Evolutionary conservation across 2,113 vertebrate species (phyloP).

Genomic region (Ctenodactylus gundi): DNA sequence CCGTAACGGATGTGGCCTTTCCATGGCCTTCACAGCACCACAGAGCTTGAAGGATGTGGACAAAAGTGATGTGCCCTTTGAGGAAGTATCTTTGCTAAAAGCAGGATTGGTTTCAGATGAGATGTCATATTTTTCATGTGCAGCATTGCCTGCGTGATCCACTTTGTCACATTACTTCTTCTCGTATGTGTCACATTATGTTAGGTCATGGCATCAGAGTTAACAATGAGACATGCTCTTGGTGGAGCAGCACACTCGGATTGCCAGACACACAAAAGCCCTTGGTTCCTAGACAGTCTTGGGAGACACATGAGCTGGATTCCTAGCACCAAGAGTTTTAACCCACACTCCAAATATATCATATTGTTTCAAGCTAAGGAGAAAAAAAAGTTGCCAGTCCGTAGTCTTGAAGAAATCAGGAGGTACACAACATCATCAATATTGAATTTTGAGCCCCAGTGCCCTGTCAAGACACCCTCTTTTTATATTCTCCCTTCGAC

Average conservation of each 20-base stretch:
- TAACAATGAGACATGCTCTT: background rate
- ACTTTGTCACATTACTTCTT: constrained; percentile 45
- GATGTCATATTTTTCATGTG: constrained; percentile 35
- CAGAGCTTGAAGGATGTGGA: constrained; percentile 8
- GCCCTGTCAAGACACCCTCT: background rate
- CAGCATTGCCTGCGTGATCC: background rate
- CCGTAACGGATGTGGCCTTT: background rate
- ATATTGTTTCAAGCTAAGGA: background rate
- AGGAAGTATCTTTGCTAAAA: background rate
- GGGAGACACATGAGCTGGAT: background rate
- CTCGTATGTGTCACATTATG: background rate
- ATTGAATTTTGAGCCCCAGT: background rate
- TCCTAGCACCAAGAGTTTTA: background rate
- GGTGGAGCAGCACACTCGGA: background rate
- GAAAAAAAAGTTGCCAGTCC: background rate
- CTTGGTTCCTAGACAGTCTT: background rate
- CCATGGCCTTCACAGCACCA: background rate
- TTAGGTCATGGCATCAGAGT: constrained; percentile 30
- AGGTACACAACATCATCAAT: background rate
- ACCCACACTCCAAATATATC: background rate
- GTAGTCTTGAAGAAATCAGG: background rate
- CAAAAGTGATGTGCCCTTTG: constrained; percentile 10
- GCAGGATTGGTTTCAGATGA: constrained; percentile 34
- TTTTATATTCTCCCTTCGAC: background rate
- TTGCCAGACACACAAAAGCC: background rate